Evolutionary conservation across 2,113 vertebrate species (phyloP), one percentile per base, ranked within the genome.

Genomic region (Thinocorus orbignyianus): DNA sequence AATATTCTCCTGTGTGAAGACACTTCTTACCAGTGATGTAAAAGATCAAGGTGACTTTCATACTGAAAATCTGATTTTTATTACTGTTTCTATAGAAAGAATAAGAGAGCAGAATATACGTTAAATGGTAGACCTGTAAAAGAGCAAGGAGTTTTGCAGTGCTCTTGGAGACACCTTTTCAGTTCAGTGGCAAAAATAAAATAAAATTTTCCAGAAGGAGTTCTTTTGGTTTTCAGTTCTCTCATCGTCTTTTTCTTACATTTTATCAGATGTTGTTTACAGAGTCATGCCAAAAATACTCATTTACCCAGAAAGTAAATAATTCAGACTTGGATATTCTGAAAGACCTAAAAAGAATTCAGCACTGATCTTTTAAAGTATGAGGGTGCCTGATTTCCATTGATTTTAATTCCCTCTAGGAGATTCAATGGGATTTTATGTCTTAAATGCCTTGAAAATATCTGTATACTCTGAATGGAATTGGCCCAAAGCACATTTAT

Each of bases 371-470:
- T 92, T 95, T 92, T 54, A 69, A 90, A 84, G 48, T 74, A 79
- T 17, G 13, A 81, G 81, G 78, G 49, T 81, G 52, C 65, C 39
- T 86, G 61, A 76, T 78, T 95, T 88, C 88, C 49, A 88, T 89
- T 93, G 76, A 81, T 92, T 94, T 96, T 86, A 79, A 86, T 92
- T 92, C 91, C 86, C 77, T 91, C 55, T 81, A 89, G 91, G 81
- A 92, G 33, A 72, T 87, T 95, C 88, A 93, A 52, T 92, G 72
- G 90, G 90, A 92, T 89, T 92, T 92, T 94, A 48, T 95, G 88
- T 54, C 88, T 69, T 61, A 71, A 93, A 95, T 95, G 90, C 65
- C 61, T 96, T 95, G 81, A 92, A 93, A 94, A 84, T 95, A 90
- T 96, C 91, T 92, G 83, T 78, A 92, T 57, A 65, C 72, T 93